phyloP scores from a whole-genome alignment of 1,140 invertebrate genomes.

The Neodiprion pinetum region DNA sequence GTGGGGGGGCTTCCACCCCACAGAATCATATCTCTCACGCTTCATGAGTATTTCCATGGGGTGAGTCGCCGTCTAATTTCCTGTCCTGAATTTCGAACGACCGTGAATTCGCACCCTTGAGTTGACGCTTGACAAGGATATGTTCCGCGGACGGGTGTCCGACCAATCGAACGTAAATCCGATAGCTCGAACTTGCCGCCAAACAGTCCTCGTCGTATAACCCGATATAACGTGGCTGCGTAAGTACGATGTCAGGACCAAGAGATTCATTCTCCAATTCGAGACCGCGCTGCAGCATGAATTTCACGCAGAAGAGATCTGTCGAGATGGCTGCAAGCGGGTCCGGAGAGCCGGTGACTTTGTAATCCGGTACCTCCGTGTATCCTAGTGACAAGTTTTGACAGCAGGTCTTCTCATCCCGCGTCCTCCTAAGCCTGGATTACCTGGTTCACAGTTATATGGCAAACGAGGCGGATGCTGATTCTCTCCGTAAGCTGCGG shows the following conservation, averaged over 20 bases:
- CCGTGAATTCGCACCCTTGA: constrained; percentile 58
- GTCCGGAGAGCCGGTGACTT: neutral
- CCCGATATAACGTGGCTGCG: no score
- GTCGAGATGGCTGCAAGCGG: neutral
- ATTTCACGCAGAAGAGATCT: no score
- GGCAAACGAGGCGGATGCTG: neutral
- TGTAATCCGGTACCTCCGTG: neutral
- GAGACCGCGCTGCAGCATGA: no score
- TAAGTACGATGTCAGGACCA: no score
- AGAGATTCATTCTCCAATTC: no score
- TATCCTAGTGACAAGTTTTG: neutral
- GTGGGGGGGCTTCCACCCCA: neutral
- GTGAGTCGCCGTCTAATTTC: constrained; percentile 61
- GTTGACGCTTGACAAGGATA: constrained; percentile 48
- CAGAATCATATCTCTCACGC: constrained; percentile 56
- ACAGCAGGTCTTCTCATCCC: constrained; percentile 1
- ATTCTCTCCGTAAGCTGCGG: neutral
- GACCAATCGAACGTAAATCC: neutral
- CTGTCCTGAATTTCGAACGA: constrained; percentile 62
- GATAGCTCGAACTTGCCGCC: no score
- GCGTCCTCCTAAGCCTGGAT: neutral
- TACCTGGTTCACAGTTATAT: neutral
- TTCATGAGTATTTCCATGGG: constrained; percentile 59
- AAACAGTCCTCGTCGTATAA: no score
- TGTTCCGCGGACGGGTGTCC: neutral